Percentiles rank a stretch among this genome's conserved stretches.
phyloP scores from a whole-genome alignment of 2,888 invertebrate species.

The Drosophila neotestacea region DNA sequence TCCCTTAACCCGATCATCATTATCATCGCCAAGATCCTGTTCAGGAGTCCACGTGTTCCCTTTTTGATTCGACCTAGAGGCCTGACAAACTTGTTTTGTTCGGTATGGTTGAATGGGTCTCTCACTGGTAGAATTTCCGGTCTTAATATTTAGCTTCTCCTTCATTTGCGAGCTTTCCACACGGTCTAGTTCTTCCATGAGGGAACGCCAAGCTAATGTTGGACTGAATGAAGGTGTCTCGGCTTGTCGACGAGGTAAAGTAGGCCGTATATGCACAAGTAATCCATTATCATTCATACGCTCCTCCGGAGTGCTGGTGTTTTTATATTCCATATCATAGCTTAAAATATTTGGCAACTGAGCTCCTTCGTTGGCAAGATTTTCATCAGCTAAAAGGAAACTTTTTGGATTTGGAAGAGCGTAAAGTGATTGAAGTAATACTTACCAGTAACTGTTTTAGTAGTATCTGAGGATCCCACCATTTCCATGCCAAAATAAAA shows the following conservation, averaged over 20 bases:
- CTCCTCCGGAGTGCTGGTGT: conserved; percentile 66
- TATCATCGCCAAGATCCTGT: conserved; percentile 92
- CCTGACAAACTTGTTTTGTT: conserved; percentile 29
- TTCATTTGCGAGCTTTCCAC: conserved; percentile 27
- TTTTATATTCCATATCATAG: conserved; percentile 87
- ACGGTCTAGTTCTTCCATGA: conserved; percentile 83
- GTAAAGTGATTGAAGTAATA: not conserved
- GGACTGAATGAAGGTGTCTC: conserved; percentile 93
- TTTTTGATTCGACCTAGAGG: conserved; percentile 14
- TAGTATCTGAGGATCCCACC: conserved; percentile 80
- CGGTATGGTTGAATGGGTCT: conserved; percentile 57
- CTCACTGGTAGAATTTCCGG: conserved; percentile 19
- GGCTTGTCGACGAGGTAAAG: conserved; percentile 91
- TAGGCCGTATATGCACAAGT: conserved; percentile 91
- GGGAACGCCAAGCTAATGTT: conserved; percentile 92
- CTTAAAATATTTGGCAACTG: conserved; percentile 84
- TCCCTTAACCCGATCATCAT: conserved; percentile 55
- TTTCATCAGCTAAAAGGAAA: conserved; percentile 24
- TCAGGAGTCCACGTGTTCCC: conserved; percentile 91
- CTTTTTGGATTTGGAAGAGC: not conserved
- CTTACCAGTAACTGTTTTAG: conserved; percentile 20
- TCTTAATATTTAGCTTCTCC: conserved; percentile 16
- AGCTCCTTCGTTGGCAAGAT: conserved; percentile 13
- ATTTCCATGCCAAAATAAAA: conserved; percentile 94
- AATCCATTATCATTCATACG: conserved; percentile 87